Evolutionary conservation across 2,113 vertebrate species (phyloP).

Genomic region (Echinops telfairi): DNA sequence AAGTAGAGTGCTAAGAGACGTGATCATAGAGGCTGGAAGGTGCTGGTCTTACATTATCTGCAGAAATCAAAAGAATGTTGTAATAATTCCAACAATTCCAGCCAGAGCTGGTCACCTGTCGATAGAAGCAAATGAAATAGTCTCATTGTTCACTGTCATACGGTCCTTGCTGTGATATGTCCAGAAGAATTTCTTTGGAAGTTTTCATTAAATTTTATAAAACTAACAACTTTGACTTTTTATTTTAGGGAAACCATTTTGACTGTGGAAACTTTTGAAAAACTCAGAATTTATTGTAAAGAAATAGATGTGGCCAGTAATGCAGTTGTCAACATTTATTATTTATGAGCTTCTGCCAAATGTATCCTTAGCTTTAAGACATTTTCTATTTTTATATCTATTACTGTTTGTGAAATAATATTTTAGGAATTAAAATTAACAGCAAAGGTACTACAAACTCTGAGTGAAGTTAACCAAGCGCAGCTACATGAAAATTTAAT

Average conservation of each 20-base stretch:
- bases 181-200: neutral
- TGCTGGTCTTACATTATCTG: neutral
- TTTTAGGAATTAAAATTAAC: slow-evolving; percentile 16
- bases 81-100: neutral
- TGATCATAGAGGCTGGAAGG: neutral
- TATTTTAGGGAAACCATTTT: neutral
- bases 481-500: neutral
- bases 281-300: neutral
- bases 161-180: neutral
- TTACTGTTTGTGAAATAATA: neutral
- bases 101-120: neutral
- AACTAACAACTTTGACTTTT: neutral
- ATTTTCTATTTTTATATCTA: neutral
- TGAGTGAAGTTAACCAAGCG: neutral
- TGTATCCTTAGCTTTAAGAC: neutral
- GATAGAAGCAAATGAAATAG: neutral
- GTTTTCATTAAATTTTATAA: neutral
- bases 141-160: neutral
- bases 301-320: neutral
- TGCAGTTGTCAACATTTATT: neutral
- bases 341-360: neutral
- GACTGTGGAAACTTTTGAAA: slow-evolving; percentile 31
- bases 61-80: neutral
- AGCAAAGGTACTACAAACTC: neutral
- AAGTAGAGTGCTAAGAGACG: neutral